Conservation (phyloP, 2,888 invertebrate species). For the Cinara cedri region DNA sequence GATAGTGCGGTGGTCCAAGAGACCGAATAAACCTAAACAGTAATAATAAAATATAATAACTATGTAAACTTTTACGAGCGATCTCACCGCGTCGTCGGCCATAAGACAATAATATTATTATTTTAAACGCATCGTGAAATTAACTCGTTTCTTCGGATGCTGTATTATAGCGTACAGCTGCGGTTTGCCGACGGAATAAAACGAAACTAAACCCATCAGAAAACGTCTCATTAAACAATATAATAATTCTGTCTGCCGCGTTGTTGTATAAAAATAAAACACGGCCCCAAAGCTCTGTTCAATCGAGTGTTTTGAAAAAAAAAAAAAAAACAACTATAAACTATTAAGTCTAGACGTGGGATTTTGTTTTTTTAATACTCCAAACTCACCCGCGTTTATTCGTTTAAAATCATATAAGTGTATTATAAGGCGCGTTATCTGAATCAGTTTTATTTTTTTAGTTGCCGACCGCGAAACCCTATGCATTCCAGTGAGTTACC, state of each 20-base stretch:
- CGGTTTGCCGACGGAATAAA: too few relatives aligned
- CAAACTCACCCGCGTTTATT: not conserved
- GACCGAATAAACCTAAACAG: too few relatives aligned
- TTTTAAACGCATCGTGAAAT: too few relatives aligned
- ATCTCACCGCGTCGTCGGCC: too few relatives aligned
- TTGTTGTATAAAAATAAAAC: not conserved
- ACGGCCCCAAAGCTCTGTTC: not conserved
- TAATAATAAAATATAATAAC: too few relatives aligned
- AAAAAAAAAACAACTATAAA: not conserved
- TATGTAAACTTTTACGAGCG: too few relatives aligned
- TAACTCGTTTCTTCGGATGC: too few relatives aligned
- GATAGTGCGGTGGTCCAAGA: too few relatives aligned
- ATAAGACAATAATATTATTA: too few relatives aligned
- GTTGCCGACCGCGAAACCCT: constrained; percentile 22
- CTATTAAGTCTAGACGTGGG: not conserved
- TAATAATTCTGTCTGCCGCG: not conserved
- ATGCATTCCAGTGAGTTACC: not conserved
- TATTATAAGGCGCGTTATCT: not conserved
- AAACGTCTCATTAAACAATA: not conserved
- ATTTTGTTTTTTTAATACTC: not conserved
- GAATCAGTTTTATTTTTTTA: not conserved
- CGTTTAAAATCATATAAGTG: constrained; percentile 31
- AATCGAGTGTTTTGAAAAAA: not conserved
- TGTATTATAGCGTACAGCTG: too few relatives aligned
- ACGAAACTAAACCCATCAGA: too few relatives aligned